Percentiles rank a stretch among this genome's conserved stretches.
phyloP scores from a whole-genome alignment of 2,888 invertebrate species.

The Archips crataeganus region DNA sequence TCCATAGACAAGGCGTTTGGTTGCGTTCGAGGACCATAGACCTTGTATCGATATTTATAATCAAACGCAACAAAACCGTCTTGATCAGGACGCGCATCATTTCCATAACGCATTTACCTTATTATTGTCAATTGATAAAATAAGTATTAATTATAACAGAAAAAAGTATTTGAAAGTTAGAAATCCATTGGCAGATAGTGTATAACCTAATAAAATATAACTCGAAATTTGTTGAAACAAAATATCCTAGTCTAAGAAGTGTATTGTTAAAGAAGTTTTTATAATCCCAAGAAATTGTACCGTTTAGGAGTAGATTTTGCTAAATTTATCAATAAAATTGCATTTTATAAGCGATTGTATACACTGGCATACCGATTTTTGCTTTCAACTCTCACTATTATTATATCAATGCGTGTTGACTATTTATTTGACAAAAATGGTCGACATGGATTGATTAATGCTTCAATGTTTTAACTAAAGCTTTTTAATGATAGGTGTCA shows the following conservation, averaged over 20 bases:
- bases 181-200: constrained; percentile 48
- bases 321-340: constrained; percentile 40
- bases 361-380: constrained; percentile 28
- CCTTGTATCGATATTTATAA: constrained; percentile 2
- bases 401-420: constrained; percentile 10
- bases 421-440: background rate
- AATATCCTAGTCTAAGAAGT: constrained; percentile 50
- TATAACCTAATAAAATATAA: constrained; percentile 55
- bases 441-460: constrained; percentile 5
- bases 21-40: constrained; percentile 14
- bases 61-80: background rate
- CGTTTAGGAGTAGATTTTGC: constrained; percentile 44
- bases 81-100: constrained; percentile 39
- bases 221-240: constrained; percentile 53
- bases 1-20: constrained; percentile 18
- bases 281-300: constrained; percentile 39
- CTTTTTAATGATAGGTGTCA: constrained; percentile 40
- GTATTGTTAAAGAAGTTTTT: constrained; percentile 44
- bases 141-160: constrained; percentile 37
- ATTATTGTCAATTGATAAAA: constrained; percentile 56
- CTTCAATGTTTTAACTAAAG: constrained; percentile 29
- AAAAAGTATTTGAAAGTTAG: constrained; percentile 48
- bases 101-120: constrained; percentile 47
- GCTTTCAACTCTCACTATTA: constrained; percentile 13
- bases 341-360: constrained; percentile 37